Percentiles rank a stretch among this genome's conserved stretches.
Evolutionary conservation across 2,888 invertebrate species (phyloP).

Genomic region (Sphecodes monilicornis): DNA sequence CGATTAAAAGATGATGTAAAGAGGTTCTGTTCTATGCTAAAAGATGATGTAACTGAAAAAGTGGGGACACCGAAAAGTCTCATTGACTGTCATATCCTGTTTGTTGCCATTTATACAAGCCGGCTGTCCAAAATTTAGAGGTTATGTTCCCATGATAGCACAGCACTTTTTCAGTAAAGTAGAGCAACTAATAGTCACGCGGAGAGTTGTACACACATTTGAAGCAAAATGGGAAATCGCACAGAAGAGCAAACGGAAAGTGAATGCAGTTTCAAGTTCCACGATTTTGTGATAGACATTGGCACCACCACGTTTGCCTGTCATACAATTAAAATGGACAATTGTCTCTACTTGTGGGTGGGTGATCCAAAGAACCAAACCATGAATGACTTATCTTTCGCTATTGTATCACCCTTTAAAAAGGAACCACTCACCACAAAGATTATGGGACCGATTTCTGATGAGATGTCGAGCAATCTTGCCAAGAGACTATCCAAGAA

Average conservation of each 20-base stretch:
- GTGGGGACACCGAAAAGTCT: too few species aligned
- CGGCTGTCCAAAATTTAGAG: not conserved
- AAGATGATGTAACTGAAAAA: too few species aligned
- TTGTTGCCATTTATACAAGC: not conserved
- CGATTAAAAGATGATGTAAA: too few species aligned
- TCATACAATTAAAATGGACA: slow-evolving; percentile 81
- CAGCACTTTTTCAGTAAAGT: not conserved
- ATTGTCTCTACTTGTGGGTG: slow-evolving; percentile 82
- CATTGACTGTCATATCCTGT: too few species aligned
- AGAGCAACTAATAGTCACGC: not conserved
- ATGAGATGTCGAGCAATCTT: slow-evolving; percentile 78
- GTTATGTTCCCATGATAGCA: slow-evolving; percentile 13
- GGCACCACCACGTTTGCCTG: slow-evolving; percentile 77
- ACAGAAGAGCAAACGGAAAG: not conserved
- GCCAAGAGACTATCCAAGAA: slow-evolving; percentile 82
- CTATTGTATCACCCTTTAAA: slow-evolving; percentile 77
- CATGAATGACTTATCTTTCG: slow-evolving; percentile 81
- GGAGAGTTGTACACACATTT: not conserved
- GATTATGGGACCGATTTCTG: slow-evolving; percentile 79
- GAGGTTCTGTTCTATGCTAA: too few species aligned
- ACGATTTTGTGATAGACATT: slow-evolving; percentile 74
- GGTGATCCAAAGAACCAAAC: slow-evolving; percentile 75
- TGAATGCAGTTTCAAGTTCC: slow-evolving; percentile 75
- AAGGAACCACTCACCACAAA: slow-evolving; percentile 79
- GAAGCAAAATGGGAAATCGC: slow-evolving; percentile 30